Percentiles rank a stretch among this genome's conserved stretches.
These are phyloP conservation scores for Caradrina clavipalpis DNA, from an alignment of 2,888 invertebrate species.

Conservation along the genomic window DNA sequence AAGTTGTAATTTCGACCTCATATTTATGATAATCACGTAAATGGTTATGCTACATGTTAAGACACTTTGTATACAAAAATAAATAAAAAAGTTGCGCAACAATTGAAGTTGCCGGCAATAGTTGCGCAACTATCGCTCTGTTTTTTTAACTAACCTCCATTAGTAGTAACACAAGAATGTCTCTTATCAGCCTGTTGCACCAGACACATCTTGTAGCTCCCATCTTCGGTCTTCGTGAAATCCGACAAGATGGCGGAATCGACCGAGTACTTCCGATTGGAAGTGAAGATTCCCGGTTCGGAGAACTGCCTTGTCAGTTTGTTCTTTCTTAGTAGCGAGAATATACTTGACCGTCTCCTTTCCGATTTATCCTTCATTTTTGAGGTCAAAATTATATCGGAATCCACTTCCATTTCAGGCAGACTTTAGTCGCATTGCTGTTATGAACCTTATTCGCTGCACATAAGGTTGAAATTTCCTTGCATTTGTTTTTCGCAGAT, in stretches of 20 bases:
- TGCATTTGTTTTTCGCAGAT: neutral
- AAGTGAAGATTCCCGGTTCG: slow-evolving; percentile 71
- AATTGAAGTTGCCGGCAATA: neutral
- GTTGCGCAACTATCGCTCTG: neutral
- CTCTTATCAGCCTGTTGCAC: slow-evolving; percentile 63
- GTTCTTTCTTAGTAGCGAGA: slow-evolving; percentile 81
- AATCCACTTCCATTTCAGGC: slow-evolving; percentile 73
- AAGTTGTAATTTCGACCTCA: no score
- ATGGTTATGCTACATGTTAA: no score
- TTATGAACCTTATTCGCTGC: neutral
- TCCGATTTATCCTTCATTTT: slow-evolving; percentile 78
- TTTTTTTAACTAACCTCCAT: slow-evolving; percentile 75
- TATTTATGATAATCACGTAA: no score
- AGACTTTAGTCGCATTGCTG: neutral
- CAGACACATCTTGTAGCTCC: slow-evolving; percentile 66
- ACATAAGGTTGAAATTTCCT: neutral
- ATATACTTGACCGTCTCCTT: slow-evolving; percentile 82
- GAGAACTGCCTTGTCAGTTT: slow-evolving; percentile 81
- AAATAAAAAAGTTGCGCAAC: neutral
- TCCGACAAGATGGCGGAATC: slow-evolving; percentile 83
- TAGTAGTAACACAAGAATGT: slow-evolving; percentile 67
- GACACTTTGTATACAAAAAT: no score
- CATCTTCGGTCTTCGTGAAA: slow-evolving; percentile 71
- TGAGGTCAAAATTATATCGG: slow-evolving; percentile 67
- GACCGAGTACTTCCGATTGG: slow-evolving; percentile 80